A percentile compares a stretch with the other conserved stretches of the same genome.
These are phyloP conservation scores for Capitulum mitella DNA, from an alignment of 2,888 invertebrate genomes.

Conservation along the genomic window DNA sequence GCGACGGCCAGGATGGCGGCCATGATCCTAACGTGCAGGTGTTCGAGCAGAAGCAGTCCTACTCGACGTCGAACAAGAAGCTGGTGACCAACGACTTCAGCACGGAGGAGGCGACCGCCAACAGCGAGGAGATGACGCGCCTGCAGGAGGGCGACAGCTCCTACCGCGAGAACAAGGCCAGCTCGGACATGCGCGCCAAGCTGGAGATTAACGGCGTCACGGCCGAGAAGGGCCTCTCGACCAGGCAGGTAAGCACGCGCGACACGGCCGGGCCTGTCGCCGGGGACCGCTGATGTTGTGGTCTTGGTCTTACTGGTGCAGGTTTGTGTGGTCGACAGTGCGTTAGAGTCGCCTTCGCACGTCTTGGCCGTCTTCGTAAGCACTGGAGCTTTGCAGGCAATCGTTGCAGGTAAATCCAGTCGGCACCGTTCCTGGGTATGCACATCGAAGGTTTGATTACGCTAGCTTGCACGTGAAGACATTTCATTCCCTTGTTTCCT, in stretches of 20 bases:
- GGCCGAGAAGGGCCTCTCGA: slow-evolving; percentile 74
- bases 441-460: too few species aligned
- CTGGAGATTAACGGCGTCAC: slow-evolving; percentile 76
- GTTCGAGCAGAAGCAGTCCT: slow-evolving; percentile 16
- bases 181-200: slow-evolving; percentile 67
- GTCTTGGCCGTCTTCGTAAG: too few species aligned
- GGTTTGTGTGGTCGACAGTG: too few species aligned
- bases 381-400: too few species aligned
- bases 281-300: too few species aligned
- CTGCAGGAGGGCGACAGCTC: slow-evolving; percentile 73
- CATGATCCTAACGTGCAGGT: slow-evolving; percentile 4
- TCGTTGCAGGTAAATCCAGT: too few species aligned
- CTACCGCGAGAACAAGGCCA: slow-evolving; percentile 64
- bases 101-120: slow-evolving; percentile 66
- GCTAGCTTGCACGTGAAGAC: too few species aligned
- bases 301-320: too few species aligned
- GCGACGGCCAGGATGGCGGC: neutral
- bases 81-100: slow-evolving; percentile 61
- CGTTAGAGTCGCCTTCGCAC: too few species aligned
- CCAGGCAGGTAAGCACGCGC: slow-evolving; percentile 57
- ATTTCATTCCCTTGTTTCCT: too few species aligned
- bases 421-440: too few species aligned
- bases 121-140: slow-evolving; percentile 62
- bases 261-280: too few species aligned
- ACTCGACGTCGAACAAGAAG: slow-evolving; percentile 41